phyloP scores from a whole-genome alignment of 1,140 invertebrate genomes.

The Drosophila varians region DNA sequence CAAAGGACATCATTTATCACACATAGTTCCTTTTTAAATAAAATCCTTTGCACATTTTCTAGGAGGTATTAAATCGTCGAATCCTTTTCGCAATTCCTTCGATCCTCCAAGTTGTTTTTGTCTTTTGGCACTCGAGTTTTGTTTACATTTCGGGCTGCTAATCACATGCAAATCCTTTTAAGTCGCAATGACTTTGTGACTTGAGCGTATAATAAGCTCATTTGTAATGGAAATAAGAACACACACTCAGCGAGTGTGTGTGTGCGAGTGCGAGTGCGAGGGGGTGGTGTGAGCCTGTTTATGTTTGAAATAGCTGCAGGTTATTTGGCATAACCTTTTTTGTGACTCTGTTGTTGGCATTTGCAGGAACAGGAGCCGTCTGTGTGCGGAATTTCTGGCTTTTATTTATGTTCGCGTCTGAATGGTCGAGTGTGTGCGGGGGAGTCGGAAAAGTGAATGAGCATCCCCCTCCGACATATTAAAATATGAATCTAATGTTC shows the following conservation, averaged over 20 bases:
- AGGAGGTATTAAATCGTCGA: background rate
- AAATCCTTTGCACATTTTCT: background rate
- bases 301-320: slow-evolving; percentile 64
- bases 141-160: slow-evolving; percentile 78
- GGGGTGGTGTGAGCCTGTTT: slow-evolving; percentile 26
- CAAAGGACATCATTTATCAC: too few relatives aligned
- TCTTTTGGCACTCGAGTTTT: slow-evolving; percentile 70
- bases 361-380: slow-evolving; percentile 4
- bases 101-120: slow-evolving; percentile 43
- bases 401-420: slow-evolving; percentile 57
- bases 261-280: background rate
- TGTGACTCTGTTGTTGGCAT: slow-evolving; percentile 46
- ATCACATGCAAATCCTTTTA: slow-evolving; percentile 82
- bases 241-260: slow-evolving; percentile 17
- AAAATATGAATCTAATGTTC: slow-evolving; percentile 82
- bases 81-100: background rate
- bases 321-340: slow-evolving; percentile 75
- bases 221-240: slow-evolving; percentile 72
- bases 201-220: slow-evolving; percentile 79
- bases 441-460: slow-evolving; percentile 9
- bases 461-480: slow-evolving; percentile 32
- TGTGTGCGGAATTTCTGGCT: slow-evolving; percentile 33
- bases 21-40: too few relatives aligned
- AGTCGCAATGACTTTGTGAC: slow-evolving; percentile 80
- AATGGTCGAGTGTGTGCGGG: background rate